These are phyloP conservation scores for Apeltes quadracus DNA, from an alignment of 2,113 vertebrate genomes.

Conservation along the genomic window DNA sequence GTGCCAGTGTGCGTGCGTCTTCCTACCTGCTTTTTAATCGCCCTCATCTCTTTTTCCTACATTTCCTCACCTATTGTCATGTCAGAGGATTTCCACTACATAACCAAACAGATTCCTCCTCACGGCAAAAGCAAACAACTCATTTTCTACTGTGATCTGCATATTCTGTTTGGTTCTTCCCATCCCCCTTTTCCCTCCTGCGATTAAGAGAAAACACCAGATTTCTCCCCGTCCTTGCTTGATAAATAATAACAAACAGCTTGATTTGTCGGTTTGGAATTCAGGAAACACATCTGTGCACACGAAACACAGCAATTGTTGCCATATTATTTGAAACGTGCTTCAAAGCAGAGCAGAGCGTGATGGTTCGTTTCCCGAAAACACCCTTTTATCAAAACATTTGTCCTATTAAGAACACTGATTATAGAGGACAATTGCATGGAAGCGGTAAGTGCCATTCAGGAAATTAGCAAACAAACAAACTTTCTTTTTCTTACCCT, in stretches of 20 bases:
- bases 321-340: constrained; percentile 28
- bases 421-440: constrained; percentile 14
- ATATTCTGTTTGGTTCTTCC: constrained; percentile 8
- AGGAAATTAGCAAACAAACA: constrained; percentile 10
- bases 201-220: neutral
- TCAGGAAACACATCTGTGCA: constrained; percentile 42
- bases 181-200: constrained; percentile 18
- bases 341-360: constrained; percentile 20
- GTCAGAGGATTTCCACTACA: constrained; percentile 26
- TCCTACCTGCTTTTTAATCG: constrained; percentile 12
- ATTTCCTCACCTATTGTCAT: constrained; percentile 14
- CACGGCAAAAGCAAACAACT: constrained; percentile 9
- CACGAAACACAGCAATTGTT: constrained; percentile 25
- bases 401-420: constrained; percentile 28
- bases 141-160: neutral
- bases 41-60: constrained; percentile 6
- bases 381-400: constrained; percentile 13
- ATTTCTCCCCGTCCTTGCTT: neutral
- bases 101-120: constrained; percentile 12
- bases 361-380: constrained; percentile 17
- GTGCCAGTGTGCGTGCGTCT: neutral
- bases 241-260: constrained; percentile 49
- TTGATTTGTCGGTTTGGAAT: constrained; percentile 19
- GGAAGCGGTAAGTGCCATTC: neutral
- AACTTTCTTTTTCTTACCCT: neutral